Base-by-base conservation (phyloP, 2,888 invertebrate species). In the Timema podura region DNA sequence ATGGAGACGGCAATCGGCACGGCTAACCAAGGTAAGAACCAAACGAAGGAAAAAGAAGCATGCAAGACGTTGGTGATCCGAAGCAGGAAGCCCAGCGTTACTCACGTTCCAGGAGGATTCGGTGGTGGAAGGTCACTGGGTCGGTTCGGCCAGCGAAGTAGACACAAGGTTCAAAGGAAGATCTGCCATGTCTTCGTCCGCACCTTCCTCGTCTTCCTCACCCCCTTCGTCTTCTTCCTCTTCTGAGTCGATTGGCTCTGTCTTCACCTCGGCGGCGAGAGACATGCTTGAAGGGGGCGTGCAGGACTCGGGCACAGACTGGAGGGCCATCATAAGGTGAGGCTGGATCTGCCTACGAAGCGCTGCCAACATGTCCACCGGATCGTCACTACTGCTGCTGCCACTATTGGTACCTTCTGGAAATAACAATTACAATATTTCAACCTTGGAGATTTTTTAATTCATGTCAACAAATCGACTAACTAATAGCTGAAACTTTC, bases 81-180 rank as follows among this genome's bases (percentile, higher is more conserved):
- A 30, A 30, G 30, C 30, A 30, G 30, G 30, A 30, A 30, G 30
- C 30, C 30, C 30, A 30, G 30, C 30, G 30, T 66, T 16, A 13
- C 66, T 66, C 51, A 66, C 66, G 49, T 66, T 66, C 66, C 59
- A 68, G 30, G 30, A 30, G 30, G 30, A 30, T 1, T 30, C 30
- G 30, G 30, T 30, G 30, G 30, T 30, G 30, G 30, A 30, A 30
- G 51, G 51, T 67, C 67, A 67, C 67, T 67, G 65, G 5, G 30
- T 30, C 30, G 68, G 64, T 48, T 72, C 72, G 13, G 71, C 69
- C 11, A 72, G 57, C 47, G 72, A 61, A 15, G 88, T 88, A 64
- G 90, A 86, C 67, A 90, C 90, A 74, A 90, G 83, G 81, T 90
- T 90, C 72, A 90, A 80, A 13, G 90, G 90, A 75, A 88, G 85